Evolutionary conservation across 1,140 invertebrate genomes (phyloP).

Genomic region (Drosophila serrata): DNA sequence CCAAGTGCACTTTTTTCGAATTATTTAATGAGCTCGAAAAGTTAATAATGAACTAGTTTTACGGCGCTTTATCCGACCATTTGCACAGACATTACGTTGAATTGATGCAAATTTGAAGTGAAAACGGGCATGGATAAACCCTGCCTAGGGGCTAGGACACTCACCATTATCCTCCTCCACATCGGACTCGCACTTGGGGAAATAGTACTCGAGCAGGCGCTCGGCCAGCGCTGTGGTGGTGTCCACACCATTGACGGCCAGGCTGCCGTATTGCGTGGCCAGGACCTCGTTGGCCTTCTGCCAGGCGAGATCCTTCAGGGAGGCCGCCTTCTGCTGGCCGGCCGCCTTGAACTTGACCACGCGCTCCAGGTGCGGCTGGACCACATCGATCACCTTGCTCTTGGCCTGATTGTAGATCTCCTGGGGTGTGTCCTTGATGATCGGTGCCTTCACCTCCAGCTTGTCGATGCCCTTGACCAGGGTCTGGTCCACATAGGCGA

Average conservation of each 20-base stretch:
- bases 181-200: slow-evolving; percentile 87
- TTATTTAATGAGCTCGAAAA: slow-evolving; percentile 4
- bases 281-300: slow-evolving; percentile 90
- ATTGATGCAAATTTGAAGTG: neutral
- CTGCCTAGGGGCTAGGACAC: neutral
- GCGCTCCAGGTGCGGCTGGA: slow-evolving; percentile 88
- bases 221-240: slow-evolving; percentile 88
- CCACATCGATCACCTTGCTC: slow-evolving; percentile 88
- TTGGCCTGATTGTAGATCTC: slow-evolving; percentile 90
- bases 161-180: slow-evolving; percentile 86
- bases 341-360: slow-evolving; percentile 87
- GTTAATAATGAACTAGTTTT: slow-evolving; percentile 14
- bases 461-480: slow-evolving; percentile 89
- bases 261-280: slow-evolving; percentile 88
- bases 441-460: slow-evolving; percentile 89
- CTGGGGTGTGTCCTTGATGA: slow-evolving; percentile 89
- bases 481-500: slow-evolving; percentile 89
- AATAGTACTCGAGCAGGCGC: slow-evolving; percentile 89
- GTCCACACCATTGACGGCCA: slow-evolving; percentile 88
- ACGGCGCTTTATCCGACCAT: neutral
- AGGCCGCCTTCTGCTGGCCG: slow-evolving; percentile 87
- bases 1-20: neutral
- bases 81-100: neutral
- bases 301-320: slow-evolving; percentile 89
- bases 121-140: neutral